phyloP scores from a whole-genome alignment of 2,797 vertebrate genomes.

The Trachurus trachurus region DNA sequence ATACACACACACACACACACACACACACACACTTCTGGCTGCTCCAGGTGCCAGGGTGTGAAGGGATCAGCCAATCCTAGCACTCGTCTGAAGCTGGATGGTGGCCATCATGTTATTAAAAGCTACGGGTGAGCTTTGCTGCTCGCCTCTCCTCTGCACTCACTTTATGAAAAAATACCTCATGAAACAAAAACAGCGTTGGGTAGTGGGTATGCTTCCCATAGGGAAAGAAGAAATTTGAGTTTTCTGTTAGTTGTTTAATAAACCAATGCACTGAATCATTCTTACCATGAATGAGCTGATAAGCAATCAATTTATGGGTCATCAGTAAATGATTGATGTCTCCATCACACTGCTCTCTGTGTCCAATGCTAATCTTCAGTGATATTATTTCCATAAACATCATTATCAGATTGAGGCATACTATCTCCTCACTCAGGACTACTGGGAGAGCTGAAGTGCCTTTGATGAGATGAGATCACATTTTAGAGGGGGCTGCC shows the following conservation, averaged over 20 bases:
- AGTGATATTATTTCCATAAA: conserved; percentile 81
- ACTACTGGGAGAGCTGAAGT: conserved; percentile 80
- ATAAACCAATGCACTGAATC: conserved; percentile 54
- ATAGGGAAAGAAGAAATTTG: conserved; percentile 48
- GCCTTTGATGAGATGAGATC: conserved; percentile 86
- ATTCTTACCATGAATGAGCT: conserved; percentile 39
- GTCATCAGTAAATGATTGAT: conserved; percentile 66
- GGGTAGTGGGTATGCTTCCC: conserved; percentile 51
- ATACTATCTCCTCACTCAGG: conserved; percentile 73
- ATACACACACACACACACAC: conserved; percentile 34
- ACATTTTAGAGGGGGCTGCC: conserved; percentile 75
- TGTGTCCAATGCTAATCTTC: conserved; percentile 72
- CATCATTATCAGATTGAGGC: conserved; percentile 74
- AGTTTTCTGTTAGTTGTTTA: conserved; percentile 58
- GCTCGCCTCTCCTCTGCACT: conserved; percentile 84
- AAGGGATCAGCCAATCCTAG: conserved; percentile 88
- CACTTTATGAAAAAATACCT: conserved; percentile 70
- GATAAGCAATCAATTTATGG: conserved; percentile 74
- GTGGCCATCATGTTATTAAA: conserved; percentile 96
- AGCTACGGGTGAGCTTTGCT: conserved; percentile 91
- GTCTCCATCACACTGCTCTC: conserved; percentile 67
- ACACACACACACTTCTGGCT: conserved; percentile 77
- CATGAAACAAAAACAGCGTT: conserved; percentile 64
- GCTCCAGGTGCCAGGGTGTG: conserved; percentile 92
- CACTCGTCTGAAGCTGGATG: conserved; percentile 91